These are phyloP conservation scores for Lamproptera curius DNA, from an alignment of 2,888 invertebrate species.

Conservation along the genomic window DNA sequence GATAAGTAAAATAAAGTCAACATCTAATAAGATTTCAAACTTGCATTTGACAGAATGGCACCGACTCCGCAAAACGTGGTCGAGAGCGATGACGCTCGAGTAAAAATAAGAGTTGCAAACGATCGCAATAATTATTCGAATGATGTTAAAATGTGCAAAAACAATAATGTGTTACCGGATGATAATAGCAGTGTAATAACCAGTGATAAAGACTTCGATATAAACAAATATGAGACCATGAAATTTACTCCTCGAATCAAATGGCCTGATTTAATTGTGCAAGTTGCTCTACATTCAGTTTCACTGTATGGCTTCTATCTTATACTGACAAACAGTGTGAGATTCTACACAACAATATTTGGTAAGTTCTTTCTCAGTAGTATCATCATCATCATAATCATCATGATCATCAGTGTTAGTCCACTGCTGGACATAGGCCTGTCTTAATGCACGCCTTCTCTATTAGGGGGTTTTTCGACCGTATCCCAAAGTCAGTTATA, in stretches of 20 bases:
- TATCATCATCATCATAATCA: too few relatives aligned
- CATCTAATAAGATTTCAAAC: not conserved
- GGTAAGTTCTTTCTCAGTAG: slow-evolving; percentile 84
- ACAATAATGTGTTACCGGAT: slow-evolving; percentile 46
- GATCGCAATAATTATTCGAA: slow-evolving; percentile 34
- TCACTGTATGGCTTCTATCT: slow-evolving; percentile 84
- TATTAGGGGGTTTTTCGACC: too few relatives aligned
- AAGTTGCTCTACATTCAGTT: slow-evolving; percentile 83
- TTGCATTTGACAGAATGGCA: slow-evolving; percentile 40
- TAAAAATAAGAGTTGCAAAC: slow-evolving; percentile 43
- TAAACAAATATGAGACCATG: slow-evolving; percentile 59
- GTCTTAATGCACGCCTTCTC: too few relatives aligned
- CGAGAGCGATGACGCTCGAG: slow-evolving; percentile 37
- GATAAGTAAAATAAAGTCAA: too few relatives aligned
- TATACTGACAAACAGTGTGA: slow-evolving; percentile 74
- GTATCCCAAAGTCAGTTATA: too few relatives aligned
- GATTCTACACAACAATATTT: slow-evolving; percentile 82
- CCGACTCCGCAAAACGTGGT: slow-evolving; percentile 52
- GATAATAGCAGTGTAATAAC: slow-evolving; percentile 38
- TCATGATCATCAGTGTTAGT: too few relatives aligned
- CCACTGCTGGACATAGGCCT: too few relatives aligned
- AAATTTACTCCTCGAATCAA: slow-evolving; percentile 80
- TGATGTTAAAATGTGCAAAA: slow-evolving; percentile 35
- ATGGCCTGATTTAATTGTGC: slow-evolving; percentile 86
- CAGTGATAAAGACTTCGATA: slow-evolving; percentile 53